These are phyloP conservation scores for Sebastes nivosus DNA, from an alignment of 2,797 vertebrate genomes.

Conservation along the genomic window DNA sequence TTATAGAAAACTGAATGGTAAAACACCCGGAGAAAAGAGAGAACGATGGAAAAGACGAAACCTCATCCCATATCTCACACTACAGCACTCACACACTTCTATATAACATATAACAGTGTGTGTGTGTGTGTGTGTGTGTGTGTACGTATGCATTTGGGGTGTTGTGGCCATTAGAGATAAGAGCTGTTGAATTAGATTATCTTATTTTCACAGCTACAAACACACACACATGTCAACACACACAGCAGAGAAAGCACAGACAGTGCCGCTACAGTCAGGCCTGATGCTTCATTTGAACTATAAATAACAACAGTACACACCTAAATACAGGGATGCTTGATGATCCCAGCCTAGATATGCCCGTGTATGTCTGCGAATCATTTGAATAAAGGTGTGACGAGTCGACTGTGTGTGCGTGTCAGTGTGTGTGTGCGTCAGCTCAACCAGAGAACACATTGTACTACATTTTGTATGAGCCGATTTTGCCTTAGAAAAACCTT, in stretches of 20 bases:
- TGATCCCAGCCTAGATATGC: constrained; percentile 28
- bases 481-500: neutral
- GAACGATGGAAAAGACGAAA: constrained; percentile 4
- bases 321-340: constrained; percentile 7
- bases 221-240: constrained; percentile 15
- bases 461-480: neutral
- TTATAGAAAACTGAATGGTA: constrained; percentile 65
- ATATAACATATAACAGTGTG: neutral
- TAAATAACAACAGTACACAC: constrained; percentile 54
- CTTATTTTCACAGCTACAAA: constrained; percentile 56
- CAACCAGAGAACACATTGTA: constrained; percentile 21
- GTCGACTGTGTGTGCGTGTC: neutral
- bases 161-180: constrained; percentile 60
- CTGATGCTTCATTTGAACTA: constrained; percentile 41
- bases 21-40: constrained; percentile 26
- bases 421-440: neutral
- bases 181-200: constrained; percentile 63
- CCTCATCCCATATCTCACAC: neutral
- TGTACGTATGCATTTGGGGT: constrained; percentile 10
- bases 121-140: neutral
- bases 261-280: constrained; percentile 25
- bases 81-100: neutral
- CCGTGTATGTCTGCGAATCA: constrained; percentile 21
- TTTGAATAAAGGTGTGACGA: neutral
- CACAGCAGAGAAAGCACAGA: constrained; percentile 6